Evolutionary conservation across 1,140 invertebrate genomes (phyloP), one percentile per base, ranked within the genome.

Genomic region (Drosophila nasuta): DNA sequence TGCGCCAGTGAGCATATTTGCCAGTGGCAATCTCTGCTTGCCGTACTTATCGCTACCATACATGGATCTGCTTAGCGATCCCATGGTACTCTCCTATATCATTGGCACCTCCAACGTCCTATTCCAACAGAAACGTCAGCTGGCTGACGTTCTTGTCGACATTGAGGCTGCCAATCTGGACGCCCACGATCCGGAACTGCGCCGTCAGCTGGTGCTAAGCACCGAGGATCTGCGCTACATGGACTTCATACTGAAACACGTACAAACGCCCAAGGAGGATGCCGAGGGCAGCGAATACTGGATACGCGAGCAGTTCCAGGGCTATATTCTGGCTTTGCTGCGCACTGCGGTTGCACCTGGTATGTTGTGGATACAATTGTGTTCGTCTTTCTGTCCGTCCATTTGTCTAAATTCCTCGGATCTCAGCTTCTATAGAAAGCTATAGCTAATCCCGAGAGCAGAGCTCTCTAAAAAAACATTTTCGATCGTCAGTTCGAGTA

Each of bases 101-200:
- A 97, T 99, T 73, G 99, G 99, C 54, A 98, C 98, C 6, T 99
- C 98, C 41, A 99, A 99, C 95, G 96, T 99, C 13, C 93, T 99
- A 5, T 99, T 99, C 91, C 98, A 98, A 92, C 98, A 99, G 88
- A 98, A 98, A 90, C 95, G 96, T 68, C 96, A 98, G 87, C 93
- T 99, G 4, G 97, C 97, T 82, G 98, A 99, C 94, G 93, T 99
- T 57, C 54, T 92, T n/a, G 95, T 99, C 8, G 98, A 98, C 93
- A 96, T 98, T 91, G 97, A 97, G 89, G 96, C 96, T 82, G 96
- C 96, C 51, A 95, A 96, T 90, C 96, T 99, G 87, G 98, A 99
- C 91, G 96, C 97, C 15, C 94, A 96, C 65, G 97, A 99, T 93
- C 93, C 96, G 52, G 96, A 98, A 62, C 92, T 99, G 30, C 95